These are phyloP conservation scores for Leptinotarsa rubiginosa DNA, from an alignment of 2,888 invertebrate species.

Conservation along the genomic window DNA sequence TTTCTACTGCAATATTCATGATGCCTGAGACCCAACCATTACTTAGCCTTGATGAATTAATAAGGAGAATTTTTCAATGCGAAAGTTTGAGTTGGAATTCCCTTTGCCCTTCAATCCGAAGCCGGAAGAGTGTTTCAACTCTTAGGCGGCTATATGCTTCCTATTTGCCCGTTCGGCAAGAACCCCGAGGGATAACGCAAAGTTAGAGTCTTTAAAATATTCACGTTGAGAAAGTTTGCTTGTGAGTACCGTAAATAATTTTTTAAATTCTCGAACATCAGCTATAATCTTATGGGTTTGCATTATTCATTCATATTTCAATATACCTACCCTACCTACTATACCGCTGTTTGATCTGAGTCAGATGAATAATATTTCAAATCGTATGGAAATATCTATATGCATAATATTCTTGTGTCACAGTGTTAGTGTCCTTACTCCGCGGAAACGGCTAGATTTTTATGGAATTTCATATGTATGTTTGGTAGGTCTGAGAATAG, in stretches of 20 bases:
- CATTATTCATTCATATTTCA: too few species aligned
- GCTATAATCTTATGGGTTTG: not conserved
- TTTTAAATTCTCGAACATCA: not conserved
- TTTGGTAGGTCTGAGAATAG: too few species aligned
- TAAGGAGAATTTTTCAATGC: constrained; percentile 41
- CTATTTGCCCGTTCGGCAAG: constrained; percentile 46
- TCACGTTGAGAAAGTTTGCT: constrained; percentile 56
- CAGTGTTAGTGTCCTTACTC: too few species aligned
- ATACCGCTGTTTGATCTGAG: too few species aligned
- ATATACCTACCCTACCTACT: too few species aligned
- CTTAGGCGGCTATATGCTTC: constrained; percentile 39
- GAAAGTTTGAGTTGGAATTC: constrained; percentile 45
- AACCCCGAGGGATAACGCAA: constrained; percentile 49
- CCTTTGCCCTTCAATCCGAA: constrained; percentile 46
- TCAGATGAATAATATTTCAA: too few species aligned
- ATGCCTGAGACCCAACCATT: constrained; percentile 28
- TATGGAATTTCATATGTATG: too few species aligned
- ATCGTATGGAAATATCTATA: too few species aligned
- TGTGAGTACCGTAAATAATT: constrained; percentile 53
- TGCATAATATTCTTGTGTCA: too few species aligned
- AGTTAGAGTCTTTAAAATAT: constrained; percentile 56
- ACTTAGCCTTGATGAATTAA: constrained; percentile 43
- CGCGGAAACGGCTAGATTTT: too few species aligned
- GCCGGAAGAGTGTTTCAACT: constrained; percentile 42
- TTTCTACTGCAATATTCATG: constrained; percentile 24